phyloP scores from a whole-genome alignment of 2,113 vertebrate species.

The Thymallus thymallus region DNA sequence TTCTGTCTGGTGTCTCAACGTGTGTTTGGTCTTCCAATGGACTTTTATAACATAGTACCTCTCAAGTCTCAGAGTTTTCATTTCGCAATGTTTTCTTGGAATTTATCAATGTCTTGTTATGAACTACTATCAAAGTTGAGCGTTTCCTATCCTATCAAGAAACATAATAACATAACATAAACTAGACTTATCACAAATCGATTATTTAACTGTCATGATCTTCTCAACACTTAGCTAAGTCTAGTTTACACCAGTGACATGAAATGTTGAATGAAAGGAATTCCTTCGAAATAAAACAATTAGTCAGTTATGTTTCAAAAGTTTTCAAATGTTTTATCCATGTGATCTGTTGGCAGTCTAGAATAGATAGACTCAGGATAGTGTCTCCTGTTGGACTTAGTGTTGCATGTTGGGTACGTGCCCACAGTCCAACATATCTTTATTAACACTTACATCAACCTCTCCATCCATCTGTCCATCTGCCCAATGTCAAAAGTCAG shows the following conservation, averaged over 20 bases:
- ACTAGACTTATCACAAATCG: background rate
- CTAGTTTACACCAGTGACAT: no score
- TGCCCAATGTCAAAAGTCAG: slow-evolving; percentile 63
- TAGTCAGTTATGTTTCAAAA: no score
- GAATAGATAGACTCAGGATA: no score
- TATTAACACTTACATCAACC: slow-evolving; percentile 34
- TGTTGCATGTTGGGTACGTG: background rate
- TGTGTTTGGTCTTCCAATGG: background rate
- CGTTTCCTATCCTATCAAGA: background rate
- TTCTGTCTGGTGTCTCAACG: background rate
- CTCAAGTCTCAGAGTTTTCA: no score
- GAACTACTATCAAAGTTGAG: background rate
- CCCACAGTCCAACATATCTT: background rate
- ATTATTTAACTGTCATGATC: background rate
- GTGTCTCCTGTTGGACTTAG: background rate
- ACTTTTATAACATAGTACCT: background rate
- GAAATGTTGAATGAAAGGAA: no score
- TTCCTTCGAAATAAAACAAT: no score
- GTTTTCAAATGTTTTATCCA: no score
- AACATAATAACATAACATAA: no score
- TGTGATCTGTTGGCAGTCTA: no score
- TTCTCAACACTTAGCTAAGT: no score
- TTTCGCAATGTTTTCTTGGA: background rate
- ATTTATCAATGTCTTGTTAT: background rate
- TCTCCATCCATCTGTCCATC: slow-evolving; percentile 26